These are phyloP conservation scores for Corapipo altera DNA, from an alignment of 2,113 vertebrate genomes.

Conservation along the genomic window DNA sequence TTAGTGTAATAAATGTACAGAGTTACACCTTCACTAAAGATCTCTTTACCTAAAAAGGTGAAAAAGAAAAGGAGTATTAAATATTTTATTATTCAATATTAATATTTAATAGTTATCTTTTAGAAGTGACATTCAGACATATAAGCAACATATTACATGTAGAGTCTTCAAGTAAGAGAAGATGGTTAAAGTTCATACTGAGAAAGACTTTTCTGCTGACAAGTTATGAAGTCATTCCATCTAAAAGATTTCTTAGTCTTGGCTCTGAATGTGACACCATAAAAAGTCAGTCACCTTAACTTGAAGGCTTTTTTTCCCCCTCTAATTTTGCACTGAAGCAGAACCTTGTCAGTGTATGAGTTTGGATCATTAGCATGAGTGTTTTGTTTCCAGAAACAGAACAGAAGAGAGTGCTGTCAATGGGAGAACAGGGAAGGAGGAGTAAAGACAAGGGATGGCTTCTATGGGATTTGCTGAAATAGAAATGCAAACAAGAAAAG, in stretches of 20 bases:
- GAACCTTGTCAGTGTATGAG: background rate
- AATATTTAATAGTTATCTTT: background rate
- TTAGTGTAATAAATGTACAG: background rate
- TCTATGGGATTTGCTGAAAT: background rate
- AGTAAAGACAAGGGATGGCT: background rate
- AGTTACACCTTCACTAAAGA: background rate
- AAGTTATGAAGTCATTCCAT: slow-evolving; percentile 30
- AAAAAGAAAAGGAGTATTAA: background rate
- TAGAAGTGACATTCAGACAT: background rate
- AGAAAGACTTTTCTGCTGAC: slow-evolving; percentile 62
- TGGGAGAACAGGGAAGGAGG: background rate
- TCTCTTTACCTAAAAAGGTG: background rate
- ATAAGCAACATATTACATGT: background rate
- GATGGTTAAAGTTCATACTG: background rate
- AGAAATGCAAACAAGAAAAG: slow-evolving; percentile 24
- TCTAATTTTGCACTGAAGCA: slow-evolving; percentile 28
- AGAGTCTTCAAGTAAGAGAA: background rate
- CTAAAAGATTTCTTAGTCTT: slow-evolving; percentile 18
- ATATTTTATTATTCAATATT: background rate
- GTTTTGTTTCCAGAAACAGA: slow-evolving; percentile 56
- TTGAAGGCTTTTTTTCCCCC: background rate
- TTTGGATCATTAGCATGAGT: slow-evolving; percentile 51
- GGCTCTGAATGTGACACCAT: background rate
- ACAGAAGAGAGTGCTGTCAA: background rate
- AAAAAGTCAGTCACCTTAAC: slow-evolving; percentile 32